Percentiles rank a stretch among this genome's conserved stretches.
Evolutionary conservation across 2,888 invertebrate species (phyloP).

Genomic region (Drosophila rellima): DNA sequence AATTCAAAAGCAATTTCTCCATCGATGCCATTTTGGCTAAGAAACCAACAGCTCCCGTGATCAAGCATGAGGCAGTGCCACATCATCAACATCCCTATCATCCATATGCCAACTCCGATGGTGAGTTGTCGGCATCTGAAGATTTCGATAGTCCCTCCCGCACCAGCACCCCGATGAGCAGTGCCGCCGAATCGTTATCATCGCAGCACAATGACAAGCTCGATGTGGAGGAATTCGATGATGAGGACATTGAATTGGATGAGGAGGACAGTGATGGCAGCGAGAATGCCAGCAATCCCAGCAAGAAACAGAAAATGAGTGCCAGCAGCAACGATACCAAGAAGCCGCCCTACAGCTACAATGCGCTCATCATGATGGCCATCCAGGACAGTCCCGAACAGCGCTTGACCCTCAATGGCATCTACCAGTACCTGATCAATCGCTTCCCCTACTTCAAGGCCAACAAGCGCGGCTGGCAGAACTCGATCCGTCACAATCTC

Average conservation of each 20-base stretch:
- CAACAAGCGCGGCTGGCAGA: slow-evolving; percentile 99
- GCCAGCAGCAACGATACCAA: slow-evolving; percentile 87
- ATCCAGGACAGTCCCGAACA: slow-evolving; percentile 97
- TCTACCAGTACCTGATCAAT: slow-evolving; percentile 99
- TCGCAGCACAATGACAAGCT: slow-evolving; percentile 66
- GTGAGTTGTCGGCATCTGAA: slow-evolving; percentile 80
- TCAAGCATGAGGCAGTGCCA: slow-evolving; percentile 43
- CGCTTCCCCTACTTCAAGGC: slow-evolving; percentile 99
- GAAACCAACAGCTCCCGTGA: slow-evolving; percentile 52
- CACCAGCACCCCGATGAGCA: slow-evolving; percentile 85
- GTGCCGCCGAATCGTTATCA: slow-evolving; percentile 79
- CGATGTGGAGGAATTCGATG: slow-evolving; percentile 63
- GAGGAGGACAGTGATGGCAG: slow-evolving; percentile 68
- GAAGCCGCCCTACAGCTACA: slow-evolving; percentile 99
- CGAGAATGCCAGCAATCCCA: slow-evolving; percentile 60
- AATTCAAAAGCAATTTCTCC: slow-evolving; percentile 91
- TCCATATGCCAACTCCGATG: slow-evolving; percentile 75
- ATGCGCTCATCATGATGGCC: slow-evolving; percentile 99
- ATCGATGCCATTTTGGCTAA: slow-evolving; percentile 93
- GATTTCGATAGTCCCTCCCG: slow-evolving; percentile 84
- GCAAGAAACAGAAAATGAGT: slow-evolving; percentile 64
- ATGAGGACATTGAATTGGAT: slow-evolving; percentile 66
- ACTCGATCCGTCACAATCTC: slow-evolving; percentile 98
- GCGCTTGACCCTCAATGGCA: slow-evolving; percentile 96
- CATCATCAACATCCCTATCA: slow-evolving; percentile 52